Evolutionary conservation across 2,888 invertebrate species (phyloP).

Genomic region (Palloptera scutellata): DNA sequence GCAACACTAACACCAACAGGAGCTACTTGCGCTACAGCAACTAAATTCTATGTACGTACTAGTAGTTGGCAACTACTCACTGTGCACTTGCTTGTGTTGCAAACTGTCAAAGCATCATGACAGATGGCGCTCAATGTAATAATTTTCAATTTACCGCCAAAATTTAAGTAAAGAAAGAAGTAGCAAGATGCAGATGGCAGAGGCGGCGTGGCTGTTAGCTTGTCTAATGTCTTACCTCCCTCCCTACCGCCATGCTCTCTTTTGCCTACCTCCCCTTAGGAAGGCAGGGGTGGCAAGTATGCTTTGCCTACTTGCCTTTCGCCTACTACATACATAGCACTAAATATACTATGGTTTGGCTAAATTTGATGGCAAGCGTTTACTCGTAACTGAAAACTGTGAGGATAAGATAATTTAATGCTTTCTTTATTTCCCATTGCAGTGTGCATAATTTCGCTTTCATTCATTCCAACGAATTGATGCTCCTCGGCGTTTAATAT

Average conservation of each 20-base stretch:
- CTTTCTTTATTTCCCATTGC: neutral
- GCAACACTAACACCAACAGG: neutral
- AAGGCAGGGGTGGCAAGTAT: no score
- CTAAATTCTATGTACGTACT: neutral
- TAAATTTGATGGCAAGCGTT: no score
- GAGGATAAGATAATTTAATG: no score
- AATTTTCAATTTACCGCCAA: conserved; percentile 46
- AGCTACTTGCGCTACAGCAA: neutral
- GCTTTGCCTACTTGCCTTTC: no score
- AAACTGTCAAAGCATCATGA: conserved; percentile 43
- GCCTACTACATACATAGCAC: no score
- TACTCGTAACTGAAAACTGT: no score
- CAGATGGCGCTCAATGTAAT: conserved; percentile 44
- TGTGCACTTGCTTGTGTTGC: neutral
- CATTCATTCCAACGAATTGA: neutral
- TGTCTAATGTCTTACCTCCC: no score
- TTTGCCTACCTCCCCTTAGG: no score
- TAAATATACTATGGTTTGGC: no score
- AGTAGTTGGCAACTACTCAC: neutral
- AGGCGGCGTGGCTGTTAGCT: neutral
- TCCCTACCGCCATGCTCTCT: no score
- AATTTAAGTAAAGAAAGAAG: neutral
- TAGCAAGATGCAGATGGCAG: neutral
- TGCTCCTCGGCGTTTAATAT: neutral
- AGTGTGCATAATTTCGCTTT: conserved; percentile 23